Evolutionary conservation across 2,888 invertebrate genomes (phyloP).

Genomic region (Idaea dimidiata): DNA sequence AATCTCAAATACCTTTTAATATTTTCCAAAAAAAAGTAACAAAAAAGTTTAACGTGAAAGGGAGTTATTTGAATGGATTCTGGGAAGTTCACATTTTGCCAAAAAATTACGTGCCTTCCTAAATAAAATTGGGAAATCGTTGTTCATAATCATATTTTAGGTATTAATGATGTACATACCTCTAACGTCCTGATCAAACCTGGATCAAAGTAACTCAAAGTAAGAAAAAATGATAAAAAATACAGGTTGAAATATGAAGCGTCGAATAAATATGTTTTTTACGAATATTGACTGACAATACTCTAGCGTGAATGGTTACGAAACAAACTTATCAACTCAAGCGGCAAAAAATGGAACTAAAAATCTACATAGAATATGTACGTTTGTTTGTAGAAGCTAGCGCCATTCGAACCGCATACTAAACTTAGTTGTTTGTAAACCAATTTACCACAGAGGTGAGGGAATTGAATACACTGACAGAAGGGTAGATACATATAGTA

Average conservation of each 20-base stretch:
- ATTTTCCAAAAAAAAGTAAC: no score
- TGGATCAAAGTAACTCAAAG: neutral
- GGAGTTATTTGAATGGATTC: no score
- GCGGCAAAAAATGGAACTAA: neutral
- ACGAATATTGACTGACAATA: slow-evolving; percentile 13
- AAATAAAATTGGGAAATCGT: no score
- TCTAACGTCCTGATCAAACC: neutral
- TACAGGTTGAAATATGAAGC: neutral
- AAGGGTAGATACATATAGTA: slow-evolving; percentile 23
- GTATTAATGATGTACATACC: neutral
- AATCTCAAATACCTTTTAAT: no score
- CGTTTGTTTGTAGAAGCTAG: neutral
- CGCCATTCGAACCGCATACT: neutral
- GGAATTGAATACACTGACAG: slow-evolving; percentile 43
- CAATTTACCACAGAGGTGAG: slow-evolving; percentile 32
- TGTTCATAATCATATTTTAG: neutral
- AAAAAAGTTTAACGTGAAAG: no score
- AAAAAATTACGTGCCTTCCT: no score
- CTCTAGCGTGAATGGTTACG: slow-evolving; percentile 26
- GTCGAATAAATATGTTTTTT: slow-evolving; percentile 15
- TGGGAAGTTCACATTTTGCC: no score
- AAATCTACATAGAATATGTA: neutral
- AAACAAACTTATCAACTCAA: slow-evolving; percentile 11
- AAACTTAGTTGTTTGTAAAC: slow-evolving; percentile 26
- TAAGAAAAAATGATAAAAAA: neutral